Conservation (phyloP, 2,113 vertebrate genomes). For the Salminus brasiliensis region DNA sequence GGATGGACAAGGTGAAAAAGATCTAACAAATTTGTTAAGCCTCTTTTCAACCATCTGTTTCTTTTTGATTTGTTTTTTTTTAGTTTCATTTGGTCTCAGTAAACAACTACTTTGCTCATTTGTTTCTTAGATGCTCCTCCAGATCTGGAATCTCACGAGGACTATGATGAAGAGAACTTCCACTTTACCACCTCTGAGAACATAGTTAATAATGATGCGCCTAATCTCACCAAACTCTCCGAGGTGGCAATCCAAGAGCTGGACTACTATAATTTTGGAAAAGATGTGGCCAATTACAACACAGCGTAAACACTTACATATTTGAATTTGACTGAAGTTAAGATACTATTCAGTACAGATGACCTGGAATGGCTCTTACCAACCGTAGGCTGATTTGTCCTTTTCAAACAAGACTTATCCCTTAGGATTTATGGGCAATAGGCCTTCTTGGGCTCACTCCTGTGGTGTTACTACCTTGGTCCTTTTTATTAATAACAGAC, state of each 20-base stretch:
- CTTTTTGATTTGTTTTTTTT: background rate
- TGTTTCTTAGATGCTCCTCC: conserved; percentile 81
- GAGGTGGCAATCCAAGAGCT: conserved; percentile 95
- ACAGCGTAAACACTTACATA: conserved; percentile 69
- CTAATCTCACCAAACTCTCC: conserved; percentile 82
- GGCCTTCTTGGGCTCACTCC: conserved; percentile 53
- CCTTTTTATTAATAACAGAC: conserved; percentile 51
- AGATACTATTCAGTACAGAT: conserved; percentile 42
- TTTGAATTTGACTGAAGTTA: conserved; percentile 38
- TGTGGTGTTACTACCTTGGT: conserved; percentile 55
- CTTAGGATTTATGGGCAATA: conserved; percentile 47
- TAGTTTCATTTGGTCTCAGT: too few relatives aligned
- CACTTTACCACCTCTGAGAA: conserved; percentile 77
- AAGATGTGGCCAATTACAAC: conserved; percentile 75
- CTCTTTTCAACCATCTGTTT: background rate
- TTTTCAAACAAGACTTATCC: conserved; percentile 56
- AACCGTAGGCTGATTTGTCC: conserved; percentile 51
- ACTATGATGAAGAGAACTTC: conserved; percentile 90
- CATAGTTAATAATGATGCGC: conserved; percentile 76
- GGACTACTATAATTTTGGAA: conserved; percentile 89
- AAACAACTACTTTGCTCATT: too few relatives aligned
- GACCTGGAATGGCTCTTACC: conserved; percentile 52
- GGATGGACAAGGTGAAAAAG: conserved; percentile 89
- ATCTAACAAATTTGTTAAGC: background rate
- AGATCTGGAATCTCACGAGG: conserved; percentile 85